Base-by-base conservation (phyloP, 2,888 invertebrate genomes). In the Anorthoa munda region DNA sequence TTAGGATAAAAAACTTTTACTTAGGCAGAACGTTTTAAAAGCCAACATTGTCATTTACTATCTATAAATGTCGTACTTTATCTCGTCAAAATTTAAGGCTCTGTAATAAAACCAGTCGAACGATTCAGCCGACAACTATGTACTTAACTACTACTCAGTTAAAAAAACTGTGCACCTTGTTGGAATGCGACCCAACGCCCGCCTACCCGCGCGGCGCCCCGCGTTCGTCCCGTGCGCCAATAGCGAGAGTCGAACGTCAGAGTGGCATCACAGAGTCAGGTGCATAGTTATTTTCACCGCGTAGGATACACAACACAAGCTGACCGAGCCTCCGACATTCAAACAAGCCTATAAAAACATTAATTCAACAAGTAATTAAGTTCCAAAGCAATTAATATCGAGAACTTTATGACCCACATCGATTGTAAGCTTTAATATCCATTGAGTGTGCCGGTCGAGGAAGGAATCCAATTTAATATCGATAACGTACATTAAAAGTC, bases 341-440 rank as follows among this genome's bases (percentile, higher is more conserved):
- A 79, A 75, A 75, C 80, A 65, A 53, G 67, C 66, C 60, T 64
- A 72, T 73, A 80, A 84, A 77, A 85, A 79, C 79, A 81, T 81
- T 82, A 81, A 85, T 85, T 75, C 83, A 83, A 86, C 84, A 85
- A 88, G 84, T 87, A 85, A 87, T 88, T 85, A 87, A 83, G 68
- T 85, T 78, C 76, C 70, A 85, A 87, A 86, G 72, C 87, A 86
- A 86, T 87, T 87, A 87, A 88, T 86, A 81, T 87, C 74, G 79
- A 82, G 69, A 84, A 79, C 77, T 88, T 87, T 87, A 88, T 82
- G 79, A 86, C 84, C 79, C 77, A 82, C 76, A 71, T 76, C 82
- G 82, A 87, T 82, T 85, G 86, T 82, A 73, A 63, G 60, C 72
- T 82, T 79, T 81, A 83, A 79, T 79, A 78, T 78, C 66, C 56